Conservation (phyloP, 2,113 vertebrate species). For the Cygnus atratus region DNA sequence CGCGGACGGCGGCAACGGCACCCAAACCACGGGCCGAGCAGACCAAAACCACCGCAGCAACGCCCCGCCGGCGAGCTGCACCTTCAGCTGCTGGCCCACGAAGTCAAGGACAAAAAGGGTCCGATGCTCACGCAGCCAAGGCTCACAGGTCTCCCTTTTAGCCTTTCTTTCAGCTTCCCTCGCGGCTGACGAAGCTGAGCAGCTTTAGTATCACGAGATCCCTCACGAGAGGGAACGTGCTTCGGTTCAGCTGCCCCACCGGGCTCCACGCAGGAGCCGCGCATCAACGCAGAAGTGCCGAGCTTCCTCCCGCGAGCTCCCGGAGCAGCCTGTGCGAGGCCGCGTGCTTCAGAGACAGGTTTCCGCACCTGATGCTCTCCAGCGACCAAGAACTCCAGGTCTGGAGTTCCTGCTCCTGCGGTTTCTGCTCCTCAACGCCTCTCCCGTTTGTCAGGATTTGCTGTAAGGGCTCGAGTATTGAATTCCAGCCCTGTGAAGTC, state of each 20-base stretch:
- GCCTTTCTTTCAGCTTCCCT: neutral
- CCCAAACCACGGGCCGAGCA: fast-evolving
- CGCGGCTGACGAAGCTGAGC: neutral
- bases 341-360: neutral
- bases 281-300: neutral
- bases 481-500: too few species aligned
- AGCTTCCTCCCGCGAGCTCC: neutral
- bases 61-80: neutral
- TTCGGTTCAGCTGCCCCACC: neutral
- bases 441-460: neutral
- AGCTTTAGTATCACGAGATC: neutral
- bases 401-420: neutral
- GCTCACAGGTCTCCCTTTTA: neutral
- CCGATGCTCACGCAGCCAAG: neutral
- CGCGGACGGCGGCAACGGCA: neutral
- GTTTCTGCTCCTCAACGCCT: neutral
- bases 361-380: neutral
- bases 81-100: neutral
- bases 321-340: neutral
- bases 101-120: neutral
- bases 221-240: neutral
- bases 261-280: neutral
- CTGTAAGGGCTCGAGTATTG: neutral
- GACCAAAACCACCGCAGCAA: neutral
- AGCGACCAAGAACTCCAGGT: neutral